Conservation (phyloP, 2,888 invertebrate species). For the Achlya flavicornis region DNA sequence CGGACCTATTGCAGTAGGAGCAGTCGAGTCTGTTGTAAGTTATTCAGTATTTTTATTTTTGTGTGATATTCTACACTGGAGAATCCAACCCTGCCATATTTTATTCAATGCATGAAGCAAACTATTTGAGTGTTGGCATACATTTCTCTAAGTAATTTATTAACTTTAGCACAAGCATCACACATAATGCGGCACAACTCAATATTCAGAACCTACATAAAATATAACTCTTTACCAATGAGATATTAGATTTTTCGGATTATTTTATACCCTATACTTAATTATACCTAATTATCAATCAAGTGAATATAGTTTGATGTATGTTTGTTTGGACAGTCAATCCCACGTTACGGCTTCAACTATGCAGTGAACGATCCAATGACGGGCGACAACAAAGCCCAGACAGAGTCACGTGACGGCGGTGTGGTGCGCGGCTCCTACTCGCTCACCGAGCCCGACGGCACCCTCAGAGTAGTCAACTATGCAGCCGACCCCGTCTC, state of each 20-base stretch:
- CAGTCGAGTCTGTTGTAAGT: constrained; percentile 29
- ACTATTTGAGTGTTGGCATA: no score
- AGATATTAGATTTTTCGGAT: no score
- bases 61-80: not conserved
- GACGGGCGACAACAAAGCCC: constrained; percentile 78
- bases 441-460: constrained; percentile 75
- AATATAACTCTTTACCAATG: no score
- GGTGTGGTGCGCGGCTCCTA: constrained; percentile 76
- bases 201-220: no score
- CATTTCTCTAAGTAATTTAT: no score
- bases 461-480: constrained; percentile 73
- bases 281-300: no score
- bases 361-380: constrained; percentile 77
- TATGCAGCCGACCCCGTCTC: constrained; percentile 69
- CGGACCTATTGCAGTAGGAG: constrained; percentile 28
- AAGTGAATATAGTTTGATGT: no score
- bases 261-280: no score
- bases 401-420: constrained; percentile 72
- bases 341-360: constrained; percentile 76
- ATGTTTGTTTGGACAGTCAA: constrained; percentile 43
- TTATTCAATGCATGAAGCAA: no score
- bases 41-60: constrained; percentile 10
- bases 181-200: no score
- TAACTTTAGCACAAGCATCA: no score
- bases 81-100: no score